Conservation (phyloP, 2,888 invertebrate species). For the Choristoneura rosaceana region DNA sequence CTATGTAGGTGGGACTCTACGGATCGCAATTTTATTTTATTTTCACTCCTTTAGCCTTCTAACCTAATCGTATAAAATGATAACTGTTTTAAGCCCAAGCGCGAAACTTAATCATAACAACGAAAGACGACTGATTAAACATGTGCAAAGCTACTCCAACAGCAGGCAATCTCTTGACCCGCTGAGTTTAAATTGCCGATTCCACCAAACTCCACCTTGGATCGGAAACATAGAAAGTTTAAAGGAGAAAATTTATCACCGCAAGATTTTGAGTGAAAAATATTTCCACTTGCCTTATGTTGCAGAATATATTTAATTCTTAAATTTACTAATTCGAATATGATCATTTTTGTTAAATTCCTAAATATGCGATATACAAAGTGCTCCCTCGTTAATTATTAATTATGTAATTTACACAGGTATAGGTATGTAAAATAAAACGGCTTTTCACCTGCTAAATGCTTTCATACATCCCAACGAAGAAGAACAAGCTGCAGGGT, state of each 20-base stretch:
- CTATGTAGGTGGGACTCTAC: not conserved
- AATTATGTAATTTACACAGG: no score
- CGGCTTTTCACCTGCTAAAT: no score
- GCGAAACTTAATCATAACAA: constrained; percentile 1
- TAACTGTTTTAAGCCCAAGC: constrained; percentile 2
- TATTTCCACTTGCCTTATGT: not conserved
- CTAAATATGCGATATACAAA: no score
- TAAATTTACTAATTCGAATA: not conserved
- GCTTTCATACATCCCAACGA: no score
- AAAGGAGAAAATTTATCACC: not conserved
- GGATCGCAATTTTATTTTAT: not conserved
- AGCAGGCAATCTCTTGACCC: not conserved
- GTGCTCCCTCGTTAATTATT: no score
- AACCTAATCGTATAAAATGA: not conserved
- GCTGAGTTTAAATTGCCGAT: constrained; percentile 11
- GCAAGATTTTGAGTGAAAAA: not conserved
- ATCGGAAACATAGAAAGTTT: not conserved
- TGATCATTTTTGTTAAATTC: no score
- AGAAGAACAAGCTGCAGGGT: not conserved
- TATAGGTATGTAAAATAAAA: no score
- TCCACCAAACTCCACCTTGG: not conserved
- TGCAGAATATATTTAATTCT: not conserved
- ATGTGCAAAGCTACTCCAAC: constrained; percentile 5
- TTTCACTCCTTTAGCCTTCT: not conserved
- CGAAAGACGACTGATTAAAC: not conserved